phyloP scores from a whole-genome alignment of 2,113 vertebrate species.

The Thamnaconus septentrionalis region DNA sequence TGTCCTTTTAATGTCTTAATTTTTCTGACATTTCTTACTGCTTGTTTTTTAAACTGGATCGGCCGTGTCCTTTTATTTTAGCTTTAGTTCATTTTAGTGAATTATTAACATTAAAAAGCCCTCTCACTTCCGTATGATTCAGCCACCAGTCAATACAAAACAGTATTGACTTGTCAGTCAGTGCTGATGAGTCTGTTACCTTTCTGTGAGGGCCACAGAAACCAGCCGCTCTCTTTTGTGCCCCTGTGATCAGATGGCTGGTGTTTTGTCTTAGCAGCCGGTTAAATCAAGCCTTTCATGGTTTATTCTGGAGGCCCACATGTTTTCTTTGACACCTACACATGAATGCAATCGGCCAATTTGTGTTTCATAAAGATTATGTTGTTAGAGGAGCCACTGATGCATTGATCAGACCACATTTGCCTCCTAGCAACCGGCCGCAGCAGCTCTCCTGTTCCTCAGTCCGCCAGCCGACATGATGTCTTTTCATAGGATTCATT shows the following conservation, averaged over 20 bases:
- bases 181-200: too few relatives aligned
- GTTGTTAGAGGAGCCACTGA: conserved; percentile 62
- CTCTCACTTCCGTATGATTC: not conserved
- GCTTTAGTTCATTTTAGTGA: too few relatives aligned
- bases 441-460: conserved; percentile 40
- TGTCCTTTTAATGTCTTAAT: too few relatives aligned
- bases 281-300: conserved; percentile 50
- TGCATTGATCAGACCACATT: conserved; percentile 72
- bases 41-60: too few relatives aligned
- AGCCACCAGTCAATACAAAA: not conserved
- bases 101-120: too few relatives aligned
- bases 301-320: conserved; percentile 34
- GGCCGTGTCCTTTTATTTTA: too few relatives aligned
- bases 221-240: conserved; percentile 37
- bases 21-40: too few relatives aligned
- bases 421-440: conserved; percentile 74
- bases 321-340: conserved; percentile 56
- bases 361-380: conserved; percentile 70
- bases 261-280: conserved; percentile 37
- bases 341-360: conserved; percentile 57
- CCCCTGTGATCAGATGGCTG: conserved; percentile 34
- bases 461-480: conserved; percentile 52
- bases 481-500: conserved; percentile 67
- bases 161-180: too few relatives aligned
- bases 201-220: conserved; percentile 9